These are phyloP conservation scores for Calliopum simillimum DNA, from an alignment of 2,888 invertebrate genomes.

Conservation along the genomic window DNA sequence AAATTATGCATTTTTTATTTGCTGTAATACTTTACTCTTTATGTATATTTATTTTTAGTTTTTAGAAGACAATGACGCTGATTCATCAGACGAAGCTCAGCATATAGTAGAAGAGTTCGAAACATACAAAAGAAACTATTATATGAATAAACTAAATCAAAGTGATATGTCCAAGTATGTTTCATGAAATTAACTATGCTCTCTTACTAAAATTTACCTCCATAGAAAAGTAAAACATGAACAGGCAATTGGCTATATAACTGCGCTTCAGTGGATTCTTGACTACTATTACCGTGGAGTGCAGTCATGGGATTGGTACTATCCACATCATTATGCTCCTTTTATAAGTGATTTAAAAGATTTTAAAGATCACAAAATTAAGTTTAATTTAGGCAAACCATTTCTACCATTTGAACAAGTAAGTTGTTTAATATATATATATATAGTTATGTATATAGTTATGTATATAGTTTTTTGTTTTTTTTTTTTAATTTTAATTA, in stretches of 20 bases:
- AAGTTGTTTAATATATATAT: constrained; percentile 34
- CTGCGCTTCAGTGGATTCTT: constrained; percentile 96
- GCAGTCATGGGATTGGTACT: constrained; percentile 98
- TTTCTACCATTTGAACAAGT: constrained; percentile 94
- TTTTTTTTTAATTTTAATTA: neutral
- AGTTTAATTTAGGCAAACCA: constrained; percentile 86
- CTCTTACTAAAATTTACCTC: constrained; percentile 39
- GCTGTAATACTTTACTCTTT: neutral
- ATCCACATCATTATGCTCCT: constrained; percentile 97
- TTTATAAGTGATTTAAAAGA: constrained; percentile 92
- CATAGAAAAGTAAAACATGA: constrained; percentile 80
- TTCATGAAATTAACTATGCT: neutral
- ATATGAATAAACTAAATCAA: constrained; percentile 88
- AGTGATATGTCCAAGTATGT: constrained; percentile 81
- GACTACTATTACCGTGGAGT: constrained; percentile 97
- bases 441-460: too few species aligned
- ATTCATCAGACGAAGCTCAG: constrained; percentile 68
- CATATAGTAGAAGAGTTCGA: constrained; percentile 80
- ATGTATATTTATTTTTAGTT: constrained; percentile 44
- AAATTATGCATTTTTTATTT: too few species aligned
- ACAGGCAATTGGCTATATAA: constrained; percentile 90
- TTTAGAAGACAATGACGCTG: constrained; percentile 58
- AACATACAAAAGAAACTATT: constrained; percentile 90
- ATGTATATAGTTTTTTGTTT: neutral
- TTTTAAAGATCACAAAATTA: constrained; percentile 81